Evolutionary conservation across 2,113 vertebrate species (phyloP).

Genomic region (Tamias sibiricus): DNA sequence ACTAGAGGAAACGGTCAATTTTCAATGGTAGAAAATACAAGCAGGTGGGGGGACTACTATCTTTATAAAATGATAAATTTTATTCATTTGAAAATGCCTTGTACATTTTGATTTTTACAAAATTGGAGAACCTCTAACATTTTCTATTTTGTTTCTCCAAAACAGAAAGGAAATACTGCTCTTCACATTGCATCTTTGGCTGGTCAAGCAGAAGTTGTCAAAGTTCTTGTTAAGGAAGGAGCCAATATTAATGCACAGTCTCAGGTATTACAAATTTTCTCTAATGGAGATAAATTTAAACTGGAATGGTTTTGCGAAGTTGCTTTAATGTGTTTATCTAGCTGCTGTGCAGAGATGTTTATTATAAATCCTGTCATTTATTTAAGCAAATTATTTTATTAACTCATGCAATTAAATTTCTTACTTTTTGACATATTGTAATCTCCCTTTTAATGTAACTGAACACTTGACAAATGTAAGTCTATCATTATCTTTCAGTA

Average conservation of each 20-base stretch:
- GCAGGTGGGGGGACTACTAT: background rate
- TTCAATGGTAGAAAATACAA: background rate
- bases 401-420: background rate
- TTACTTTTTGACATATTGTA: background rate
- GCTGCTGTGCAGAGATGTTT: background rate
- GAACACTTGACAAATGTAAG: background rate
- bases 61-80: background rate
- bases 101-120: background rate
- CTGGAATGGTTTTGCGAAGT: background rate
- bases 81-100: background rate
- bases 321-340: background rate
- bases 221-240: conserved; percentile 94
- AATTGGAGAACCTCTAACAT: background rate
- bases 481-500: background rate
- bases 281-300: background rate
- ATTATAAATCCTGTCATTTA: background rate
- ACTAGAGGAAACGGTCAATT: background rate
- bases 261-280: conserved; percentile 88
- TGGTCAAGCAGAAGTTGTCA: conserved; percentile 96
- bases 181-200: conserved; percentile 98
- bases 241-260: conserved; percentile 98
- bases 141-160: background rate
- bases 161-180: conserved; percentile 98
- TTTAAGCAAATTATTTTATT: conserved; percentile 5
- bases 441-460: conserved; percentile 6